Evolutionary conservation across 2,113 vertebrate genomes (phyloP).

Genomic region (Forbesichthys agassizii): DNA sequence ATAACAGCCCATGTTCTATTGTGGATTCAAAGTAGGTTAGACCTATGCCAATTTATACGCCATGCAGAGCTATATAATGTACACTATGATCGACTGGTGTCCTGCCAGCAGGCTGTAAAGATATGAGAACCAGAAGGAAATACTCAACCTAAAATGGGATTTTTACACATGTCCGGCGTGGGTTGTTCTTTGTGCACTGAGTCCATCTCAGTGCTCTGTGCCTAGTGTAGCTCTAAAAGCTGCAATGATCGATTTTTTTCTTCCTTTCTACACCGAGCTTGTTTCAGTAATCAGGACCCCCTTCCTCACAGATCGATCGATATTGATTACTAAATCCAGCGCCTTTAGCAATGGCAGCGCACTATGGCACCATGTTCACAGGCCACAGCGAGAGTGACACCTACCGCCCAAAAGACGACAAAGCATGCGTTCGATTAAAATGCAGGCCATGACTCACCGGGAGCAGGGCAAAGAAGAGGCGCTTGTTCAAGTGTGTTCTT

Average conservation of each 20-base stretch:
- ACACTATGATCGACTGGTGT: slow-evolving; percentile 15
- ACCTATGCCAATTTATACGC: slow-evolving; percentile 31
- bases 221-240: slow-evolving; percentile 83
- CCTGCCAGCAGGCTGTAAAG: slow-evolving; percentile 42
- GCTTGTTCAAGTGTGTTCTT: slow-evolving; percentile 6
- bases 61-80: slow-evolving; percentile 37
- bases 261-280: slow-evolving; percentile 77
- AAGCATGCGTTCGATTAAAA: slow-evolving; percentile 45
- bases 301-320: slow-evolving; percentile 81
- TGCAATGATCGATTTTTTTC: slow-evolving; percentile 80
- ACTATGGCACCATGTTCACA: slow-evolving; percentile 54
- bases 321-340: slow-evolving; percentile 82
- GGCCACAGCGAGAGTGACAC: slow-evolving; percentile 73
- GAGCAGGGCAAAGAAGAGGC: slow-evolving; percentile 17
- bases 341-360: slow-evolving; percentile 75
- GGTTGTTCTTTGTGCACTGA: slow-evolving; percentile 66
- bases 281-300: slow-evolving; percentile 84
- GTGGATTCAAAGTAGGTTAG: slow-evolving; percentile 43
- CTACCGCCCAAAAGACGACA: slow-evolving; percentile 59
- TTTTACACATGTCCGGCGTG: slow-evolving; percentile 48
- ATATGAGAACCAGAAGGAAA: slow-evolving; percentile 37
- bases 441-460: slow-evolving; percentile 42
- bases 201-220: slow-evolving; percentile 67
- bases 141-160: slow-evolving; percentile 48
- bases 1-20: not conserved